Base-by-base conservation (phyloP, 1,140 invertebrate species). In the Bombus vancouverensis region DNA sequence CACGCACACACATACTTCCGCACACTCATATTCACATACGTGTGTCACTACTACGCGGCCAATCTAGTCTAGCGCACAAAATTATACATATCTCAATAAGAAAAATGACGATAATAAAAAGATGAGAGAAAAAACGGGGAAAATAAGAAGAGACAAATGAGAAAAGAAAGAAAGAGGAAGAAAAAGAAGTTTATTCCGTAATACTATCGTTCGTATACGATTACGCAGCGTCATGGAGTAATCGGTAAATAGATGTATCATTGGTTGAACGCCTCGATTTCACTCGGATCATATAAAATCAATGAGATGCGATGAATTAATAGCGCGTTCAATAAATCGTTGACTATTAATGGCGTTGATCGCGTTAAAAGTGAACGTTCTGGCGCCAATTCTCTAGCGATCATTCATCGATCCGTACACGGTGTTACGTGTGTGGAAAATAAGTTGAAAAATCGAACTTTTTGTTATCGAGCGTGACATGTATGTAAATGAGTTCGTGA, bases 231-330 rank as follows among this genome's bases (percentile, higher is more conserved):
- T 78, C 79, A 70, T 13, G 25, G 12, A 28, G 25, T 9, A 18
- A 34, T 87, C 10, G 42, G 34, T 76, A 73, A 80, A 80, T 79
- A 28, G 62, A 70, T 65, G 39, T 53, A 39, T 65, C 3, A 10
- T n/a, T 65, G 28, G 18, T 22, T 8, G 18, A 37, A 37, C 18
- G 5, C 18, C 12, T 39, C 74, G 87, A 85, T 88, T 88, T 88
- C 85, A 83, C 74, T 66, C 47, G 28, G 34, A 44, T 81, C 37
- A 22, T 2, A 44, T 32, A 10, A 47, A 74, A 65, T 83, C 32
- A 12, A 4, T 10, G 13, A 44, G n/a, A 10, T 25, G 3, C 12
- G 15, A 34, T 37, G 39, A 66, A 47, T 15, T 13, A 66, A 44
- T 28, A 34, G 18, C 62, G n/a, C 9, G 10, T 8, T 32, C 9